Conservation (phyloP, 1,140 invertebrate species). For the Brachystomella parvula region DNA sequence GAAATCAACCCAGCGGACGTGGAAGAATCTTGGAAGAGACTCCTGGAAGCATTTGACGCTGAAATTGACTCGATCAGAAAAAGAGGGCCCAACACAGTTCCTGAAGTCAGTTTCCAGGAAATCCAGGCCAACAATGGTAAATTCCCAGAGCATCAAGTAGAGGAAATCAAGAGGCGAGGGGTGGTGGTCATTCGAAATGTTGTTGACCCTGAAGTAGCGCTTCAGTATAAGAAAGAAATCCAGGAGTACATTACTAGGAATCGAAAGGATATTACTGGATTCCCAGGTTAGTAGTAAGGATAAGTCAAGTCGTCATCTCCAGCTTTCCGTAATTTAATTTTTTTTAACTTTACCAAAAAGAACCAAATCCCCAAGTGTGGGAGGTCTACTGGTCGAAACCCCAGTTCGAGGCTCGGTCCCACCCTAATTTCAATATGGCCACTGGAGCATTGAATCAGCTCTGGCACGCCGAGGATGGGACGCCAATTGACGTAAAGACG, state of each 20-base stretch:
- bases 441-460: conserved; percentile 11
- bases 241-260: conserved; percentile 15
- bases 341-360: neutral
- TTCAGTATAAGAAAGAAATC: conserved; percentile 19
- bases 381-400: conserved; percentile 23
- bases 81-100: conserved; percentile 15
- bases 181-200: conserved; percentile 13
- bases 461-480: neutral
- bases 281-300: conserved; percentile 10
- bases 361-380: conserved; percentile 22
- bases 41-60: neutral
- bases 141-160: neutral
- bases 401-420: neutral
- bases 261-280: conserved; percentile 15
- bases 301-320: neutral
- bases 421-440: conserved; percentile 9
- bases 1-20: neutral
- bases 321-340: neutral
- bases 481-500: conserved; percentile 6
- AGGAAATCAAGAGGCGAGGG: conserved; percentile 16
- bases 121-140: conserved; percentile 14
- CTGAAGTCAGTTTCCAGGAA: conserved; percentile 5
- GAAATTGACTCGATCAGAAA: conserved; percentile 8
- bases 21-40: conserved; percentile 14
- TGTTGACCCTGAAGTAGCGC: neutral